Percentiles rank a stretch among this genome's conserved stretches.
Conservation (phyloP, 2,797 vertebrate genomes). For the Cercopithecus hamlyni region DNA sequence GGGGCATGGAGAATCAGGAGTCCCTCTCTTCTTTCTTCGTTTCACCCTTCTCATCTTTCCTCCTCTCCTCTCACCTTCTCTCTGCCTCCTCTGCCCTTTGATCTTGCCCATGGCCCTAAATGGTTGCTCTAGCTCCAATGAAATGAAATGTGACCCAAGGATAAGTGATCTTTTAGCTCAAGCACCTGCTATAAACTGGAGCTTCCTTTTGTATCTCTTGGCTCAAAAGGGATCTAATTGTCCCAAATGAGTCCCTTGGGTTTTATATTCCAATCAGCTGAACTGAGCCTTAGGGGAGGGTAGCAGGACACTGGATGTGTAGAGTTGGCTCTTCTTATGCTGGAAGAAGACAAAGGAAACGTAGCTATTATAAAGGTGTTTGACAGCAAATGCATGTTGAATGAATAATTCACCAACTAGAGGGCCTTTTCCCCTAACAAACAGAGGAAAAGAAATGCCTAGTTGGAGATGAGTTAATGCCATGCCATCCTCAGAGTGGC, state of each 20-base stretch:
- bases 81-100: background rate
- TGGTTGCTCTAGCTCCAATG: background rate
- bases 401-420: background rate
- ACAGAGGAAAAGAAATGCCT: background rate
- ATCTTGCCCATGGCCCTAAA: background rate
- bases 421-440: background rate
- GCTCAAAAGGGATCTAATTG: background rate
- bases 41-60: background rate
- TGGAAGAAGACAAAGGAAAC: background rate
- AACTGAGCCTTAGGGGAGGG: background rate
- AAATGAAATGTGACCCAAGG: background rate
- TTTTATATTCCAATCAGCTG: background rate
- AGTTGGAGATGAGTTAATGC: background rate
- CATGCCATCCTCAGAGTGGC: background rate
- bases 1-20: background rate
- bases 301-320: background rate
- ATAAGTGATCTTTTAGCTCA: background rate
- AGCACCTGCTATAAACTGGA: background rate
- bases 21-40: background rate
- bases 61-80: background rate
- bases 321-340: background rate
- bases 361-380: background rate
- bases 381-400: too few species aligned
- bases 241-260: background rate
- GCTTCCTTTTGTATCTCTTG: background rate